These are phyloP conservation scores for Apodemia mormo DNA, from an alignment of 2,888 invertebrate genomes.

Conservation along the genomic window DNA sequence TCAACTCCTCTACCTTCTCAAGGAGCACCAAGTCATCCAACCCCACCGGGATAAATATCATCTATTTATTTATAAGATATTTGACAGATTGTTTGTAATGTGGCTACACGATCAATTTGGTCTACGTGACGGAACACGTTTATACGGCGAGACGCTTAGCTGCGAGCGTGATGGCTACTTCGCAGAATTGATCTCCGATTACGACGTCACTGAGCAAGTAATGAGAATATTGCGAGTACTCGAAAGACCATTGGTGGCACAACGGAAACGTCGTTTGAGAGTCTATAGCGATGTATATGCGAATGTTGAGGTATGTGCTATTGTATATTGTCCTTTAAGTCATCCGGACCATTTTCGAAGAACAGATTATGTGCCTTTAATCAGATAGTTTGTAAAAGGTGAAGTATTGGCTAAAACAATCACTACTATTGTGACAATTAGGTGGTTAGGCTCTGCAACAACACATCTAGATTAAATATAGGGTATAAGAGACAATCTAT, in stretches of 20 bases:
- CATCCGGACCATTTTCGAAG: no score
- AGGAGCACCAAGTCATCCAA: no score
- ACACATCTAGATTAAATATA: no score
- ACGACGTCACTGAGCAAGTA: constrained; percentile 70
- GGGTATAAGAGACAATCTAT: no score
- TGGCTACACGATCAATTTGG: constrained; percentile 71
- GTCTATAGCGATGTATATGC: constrained; percentile 71
- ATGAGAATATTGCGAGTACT: constrained; percentile 59
- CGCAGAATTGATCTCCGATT: constrained; percentile 61
- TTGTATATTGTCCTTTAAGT: neutral
- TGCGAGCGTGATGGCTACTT: constrained; percentile 68
- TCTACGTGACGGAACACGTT: constrained; percentile 60
- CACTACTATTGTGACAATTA: no score
- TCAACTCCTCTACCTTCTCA: no score
- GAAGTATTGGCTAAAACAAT: no score
- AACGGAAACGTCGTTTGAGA: constrained; percentile 53
- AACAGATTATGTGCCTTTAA: no score
- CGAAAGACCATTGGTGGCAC: constrained; percentile 67
- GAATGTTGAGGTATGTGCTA: constrained; percentile 58
- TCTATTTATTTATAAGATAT: neutral
- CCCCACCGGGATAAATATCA: neutral
- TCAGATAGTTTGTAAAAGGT: no score
- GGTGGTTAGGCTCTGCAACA: no score
- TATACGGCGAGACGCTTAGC: constrained; percentile 52
- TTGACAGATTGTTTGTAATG: constrained; percentile 58